Evolutionary conservation across 2,113 vertebrate species (phyloP).

Genomic region (Cromileptes altivelis): DNA sequence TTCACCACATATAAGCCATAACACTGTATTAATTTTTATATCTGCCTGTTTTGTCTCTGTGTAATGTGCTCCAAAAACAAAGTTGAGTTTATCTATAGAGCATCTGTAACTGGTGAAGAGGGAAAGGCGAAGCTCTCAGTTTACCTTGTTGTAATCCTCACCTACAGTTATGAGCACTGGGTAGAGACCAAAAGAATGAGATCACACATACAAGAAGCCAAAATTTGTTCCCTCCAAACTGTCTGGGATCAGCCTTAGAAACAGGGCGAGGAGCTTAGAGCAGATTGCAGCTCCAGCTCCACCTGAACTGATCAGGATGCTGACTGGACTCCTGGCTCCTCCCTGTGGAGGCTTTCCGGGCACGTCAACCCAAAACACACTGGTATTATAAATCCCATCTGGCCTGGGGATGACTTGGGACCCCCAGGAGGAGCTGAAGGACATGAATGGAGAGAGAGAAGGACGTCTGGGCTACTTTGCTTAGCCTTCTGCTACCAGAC

Average conservation of each 20-base stretch:
- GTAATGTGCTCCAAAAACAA: background rate
- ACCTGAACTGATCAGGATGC: background rate
- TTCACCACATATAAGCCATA: too few species aligned
- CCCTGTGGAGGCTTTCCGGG: background rate
- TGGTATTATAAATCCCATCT: conserved; percentile 35
- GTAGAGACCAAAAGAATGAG: conserved; percentile 16
- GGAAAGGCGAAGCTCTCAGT: background rate
- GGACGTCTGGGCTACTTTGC: background rate
- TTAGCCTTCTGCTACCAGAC: too few species aligned
- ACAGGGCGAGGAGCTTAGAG: background rate
- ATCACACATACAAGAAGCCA: conserved; percentile 16
- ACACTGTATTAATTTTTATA: too few species aligned
- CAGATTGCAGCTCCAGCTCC: conserved; percentile 33
- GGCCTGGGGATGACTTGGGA: background rate
- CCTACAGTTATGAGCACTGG: background rate
- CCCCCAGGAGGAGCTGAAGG: conserved; percentile 30
- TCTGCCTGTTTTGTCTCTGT: background rate
- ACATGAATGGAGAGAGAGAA: background rate
- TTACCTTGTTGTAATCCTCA: background rate
- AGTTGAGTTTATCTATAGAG: background rate
- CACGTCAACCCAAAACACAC: background rate
- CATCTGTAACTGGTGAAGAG: background rate
- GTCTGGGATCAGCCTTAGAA: background rate
- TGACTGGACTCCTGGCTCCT: background rate
- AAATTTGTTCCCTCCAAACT: background rate